Evolutionary conservation across 2,113 vertebrate species (phyloP).

Genomic region (Gallinago jamesoni): DNA sequence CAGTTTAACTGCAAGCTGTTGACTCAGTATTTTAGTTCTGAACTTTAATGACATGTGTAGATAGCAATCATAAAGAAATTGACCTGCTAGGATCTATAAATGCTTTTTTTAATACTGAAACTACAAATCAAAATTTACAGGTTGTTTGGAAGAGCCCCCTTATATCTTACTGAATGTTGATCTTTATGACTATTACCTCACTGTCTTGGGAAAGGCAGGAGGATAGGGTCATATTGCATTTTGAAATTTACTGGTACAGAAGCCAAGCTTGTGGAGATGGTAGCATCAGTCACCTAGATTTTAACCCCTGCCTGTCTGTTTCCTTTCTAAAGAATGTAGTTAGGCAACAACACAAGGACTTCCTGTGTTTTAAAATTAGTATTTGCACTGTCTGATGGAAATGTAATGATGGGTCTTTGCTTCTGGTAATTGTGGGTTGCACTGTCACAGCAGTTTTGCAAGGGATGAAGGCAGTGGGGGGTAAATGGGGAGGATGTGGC

Average conservation of each 20-base stretch:
- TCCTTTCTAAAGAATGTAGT: neutral
- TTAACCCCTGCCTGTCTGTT: constrained; percentile 26
- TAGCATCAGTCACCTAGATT: neutral
- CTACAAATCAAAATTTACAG: neutral
- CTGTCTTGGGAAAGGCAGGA: neutral
- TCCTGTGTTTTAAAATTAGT: constrained; percentile 47
- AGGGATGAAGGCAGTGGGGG: neutral
- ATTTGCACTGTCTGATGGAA: constrained; percentile 16
- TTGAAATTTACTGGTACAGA: neutral
- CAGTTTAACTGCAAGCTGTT: neutral
- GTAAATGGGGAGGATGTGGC: constrained; percentile 46
- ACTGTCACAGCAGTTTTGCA: constrained; percentile 5
- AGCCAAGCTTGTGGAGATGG: neutral
- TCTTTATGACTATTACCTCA: neutral
- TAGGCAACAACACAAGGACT: neutral
- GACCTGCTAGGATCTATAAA: neutral
- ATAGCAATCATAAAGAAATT: neutral
- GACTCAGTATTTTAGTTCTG: neutral
- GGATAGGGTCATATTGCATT: neutral
- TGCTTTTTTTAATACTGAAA: neutral
- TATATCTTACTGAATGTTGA: neutral
- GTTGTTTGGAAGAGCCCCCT: neutral
- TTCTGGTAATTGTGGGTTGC: constrained; percentile 34
- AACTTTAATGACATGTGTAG: neutral
- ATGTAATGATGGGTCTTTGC: constrained; percentile 52